Conservation (phyloP, 2,797 vertebrate species). For the Rhinella marina region DNA sequence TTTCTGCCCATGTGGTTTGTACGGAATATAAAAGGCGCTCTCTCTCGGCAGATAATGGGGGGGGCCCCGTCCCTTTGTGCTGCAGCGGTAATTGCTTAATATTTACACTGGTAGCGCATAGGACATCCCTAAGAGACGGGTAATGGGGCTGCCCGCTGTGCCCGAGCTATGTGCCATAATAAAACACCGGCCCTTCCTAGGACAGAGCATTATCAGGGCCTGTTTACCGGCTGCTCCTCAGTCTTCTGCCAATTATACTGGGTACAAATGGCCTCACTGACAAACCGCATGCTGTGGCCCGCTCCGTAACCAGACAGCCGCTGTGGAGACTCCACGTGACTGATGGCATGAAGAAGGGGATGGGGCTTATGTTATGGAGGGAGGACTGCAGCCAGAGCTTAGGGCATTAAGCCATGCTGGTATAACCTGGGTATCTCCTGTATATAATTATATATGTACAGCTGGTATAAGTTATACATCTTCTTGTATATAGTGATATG, state of each 20-base stretch:
- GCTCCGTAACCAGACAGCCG: neutral
- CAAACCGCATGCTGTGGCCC: slow-evolving; percentile 13
- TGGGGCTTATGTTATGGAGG: neutral
- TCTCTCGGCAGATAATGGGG: slow-evolving; percentile 5
- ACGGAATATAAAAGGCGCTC: neutral
- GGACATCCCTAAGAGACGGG: neutral
- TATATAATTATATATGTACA: neutral
- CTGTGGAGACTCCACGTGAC: neutral
- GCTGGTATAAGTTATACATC: too few relatives aligned
- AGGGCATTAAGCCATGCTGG: too few relatives aligned
- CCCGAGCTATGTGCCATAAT: neutral
- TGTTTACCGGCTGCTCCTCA: neutral
- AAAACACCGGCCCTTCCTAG: slow-evolving; percentile 3
- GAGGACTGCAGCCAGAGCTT: too few relatives aligned
- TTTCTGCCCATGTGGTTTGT: neutral
- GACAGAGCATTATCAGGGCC: neutral
- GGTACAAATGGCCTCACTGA: neutral
- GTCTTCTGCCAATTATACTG: slow-evolving; percentile 7
- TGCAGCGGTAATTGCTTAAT: slow-evolving; percentile 10
- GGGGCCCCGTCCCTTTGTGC: neutral
- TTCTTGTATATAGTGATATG: too few relatives aligned
- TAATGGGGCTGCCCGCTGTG: slow-evolving; percentile 21
- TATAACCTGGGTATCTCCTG: too few relatives aligned
- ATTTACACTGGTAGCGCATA: neutral
- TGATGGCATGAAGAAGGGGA: neutral